phyloP scores from a whole-genome alignment of 2,888 invertebrate species.

The Candidula unifasciata region DNA sequence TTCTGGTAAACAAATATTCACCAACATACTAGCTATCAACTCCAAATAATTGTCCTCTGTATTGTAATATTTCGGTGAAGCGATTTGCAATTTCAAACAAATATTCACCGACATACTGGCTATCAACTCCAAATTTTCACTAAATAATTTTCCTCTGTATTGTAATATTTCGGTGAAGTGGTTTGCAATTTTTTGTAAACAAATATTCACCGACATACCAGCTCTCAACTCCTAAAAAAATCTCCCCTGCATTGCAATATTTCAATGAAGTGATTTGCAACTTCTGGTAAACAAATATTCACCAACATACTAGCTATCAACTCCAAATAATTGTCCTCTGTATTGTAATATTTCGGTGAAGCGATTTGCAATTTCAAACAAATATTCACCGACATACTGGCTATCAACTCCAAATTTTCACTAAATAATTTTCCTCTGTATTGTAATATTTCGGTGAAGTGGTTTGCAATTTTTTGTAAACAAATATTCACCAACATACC shows the following conservation, averaged over 20 bases:
- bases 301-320: constrained; percentile 92
- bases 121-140: constrained; percentile 93
- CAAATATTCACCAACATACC: constrained; percentile 92
- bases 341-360: constrained; percentile 39
- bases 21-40: constrained; percentile 93
- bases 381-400: constrained; percentile 92
- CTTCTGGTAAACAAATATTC: constrained; percentile 90
- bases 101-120: constrained; percentile 93
- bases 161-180: too few species aligned
- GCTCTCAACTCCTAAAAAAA: constrained; percentile 89
- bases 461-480: too few species aligned
- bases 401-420: constrained; percentile 93
- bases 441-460: too few species aligned
- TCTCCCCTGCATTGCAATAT: too few species aligned
- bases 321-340: constrained; percentile 80
- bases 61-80: constrained; percentile 38
- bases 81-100: constrained; percentile 80
- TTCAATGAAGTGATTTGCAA: too few species aligned
- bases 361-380: constrained; percentile 80
- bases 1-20: constrained; percentile 89
- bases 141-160: too few species aligned
- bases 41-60: constrained; percentile 79
- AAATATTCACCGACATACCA: constrained; percentile 94
- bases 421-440: too few species aligned
- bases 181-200: too few species aligned